Evolutionary conservation across 2,113 vertebrate species (phyloP).

Genomic region (Balaenoptera acutorostrata): DNA sequence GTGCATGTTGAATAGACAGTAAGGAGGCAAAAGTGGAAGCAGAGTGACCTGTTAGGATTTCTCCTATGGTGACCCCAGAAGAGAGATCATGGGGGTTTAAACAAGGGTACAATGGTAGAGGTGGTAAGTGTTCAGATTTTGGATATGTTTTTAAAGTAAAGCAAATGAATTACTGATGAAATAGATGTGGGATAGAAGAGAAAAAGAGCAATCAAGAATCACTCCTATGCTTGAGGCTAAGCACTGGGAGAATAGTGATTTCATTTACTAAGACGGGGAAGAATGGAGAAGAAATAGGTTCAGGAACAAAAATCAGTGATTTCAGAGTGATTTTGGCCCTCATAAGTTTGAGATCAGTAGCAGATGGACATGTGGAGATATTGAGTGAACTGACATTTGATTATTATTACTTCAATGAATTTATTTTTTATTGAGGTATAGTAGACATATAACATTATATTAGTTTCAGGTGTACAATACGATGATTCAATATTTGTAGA

Average conservation of each 20-base stretch:
- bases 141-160: neutral
- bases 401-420: neutral
- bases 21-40: neutral
- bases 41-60: neutral
- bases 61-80: neutral
- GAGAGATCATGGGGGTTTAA: neutral
- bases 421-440: neutral
- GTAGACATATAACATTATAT: neutral
- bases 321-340: neutral
- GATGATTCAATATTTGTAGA: no score
- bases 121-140: neutral
- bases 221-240: neutral
- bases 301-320: neutral
- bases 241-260: neutral
- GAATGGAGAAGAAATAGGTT: neutral
- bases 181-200: neutral
- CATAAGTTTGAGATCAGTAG: neutral
- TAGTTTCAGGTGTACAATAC: neutral
- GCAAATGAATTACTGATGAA: neutral
- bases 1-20: neutral
- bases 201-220: neutral
- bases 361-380: neutral
- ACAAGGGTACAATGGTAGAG: neutral
- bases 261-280: neutral
- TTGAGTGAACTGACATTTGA: neutral